Conservation (phyloP, 2,888 invertebrate genomes). For the Amaurobius ferox region DNA sequence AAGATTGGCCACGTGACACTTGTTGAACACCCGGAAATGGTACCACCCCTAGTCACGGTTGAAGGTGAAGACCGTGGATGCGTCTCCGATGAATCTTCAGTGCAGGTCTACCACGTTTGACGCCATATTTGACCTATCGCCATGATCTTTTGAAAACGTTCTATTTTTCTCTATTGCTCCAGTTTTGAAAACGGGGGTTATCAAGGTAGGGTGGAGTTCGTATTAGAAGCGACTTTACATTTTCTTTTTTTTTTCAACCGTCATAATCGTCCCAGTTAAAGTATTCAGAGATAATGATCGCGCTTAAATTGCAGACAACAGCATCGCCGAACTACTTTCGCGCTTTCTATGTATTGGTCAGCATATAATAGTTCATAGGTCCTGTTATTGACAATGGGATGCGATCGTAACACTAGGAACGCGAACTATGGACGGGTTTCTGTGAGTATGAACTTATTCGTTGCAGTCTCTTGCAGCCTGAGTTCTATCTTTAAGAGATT, state of each 20-base stretch:
- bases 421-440: too few relatives aligned
- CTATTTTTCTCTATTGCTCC: not conserved
- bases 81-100: not conserved
- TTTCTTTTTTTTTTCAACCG: too few relatives aligned
- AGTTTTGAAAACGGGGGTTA: not conserved
- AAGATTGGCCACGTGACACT: conserved; percentile 45
- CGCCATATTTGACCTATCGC: not conserved
- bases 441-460: too few relatives aligned
- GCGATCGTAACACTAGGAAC: too few relatives aligned
- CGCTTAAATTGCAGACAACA: too few relatives aligned
- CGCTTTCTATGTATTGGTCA: too few relatives aligned
- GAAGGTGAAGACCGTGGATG: conserved; percentile 56
- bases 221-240: not conserved
- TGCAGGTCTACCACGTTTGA: not conserved
- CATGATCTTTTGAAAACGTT: not conserved
- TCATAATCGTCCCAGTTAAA: not conserved
- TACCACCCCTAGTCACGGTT: conserved; percentile 40
- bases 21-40: conserved; percentile 49
- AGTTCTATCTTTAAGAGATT: too few relatives aligned
- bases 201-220: not conserved
- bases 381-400: too few relatives aligned
- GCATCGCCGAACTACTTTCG: too few relatives aligned
- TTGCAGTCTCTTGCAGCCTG: too few relatives aligned
- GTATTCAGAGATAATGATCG: not conserved
- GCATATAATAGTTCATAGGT: too few relatives aligned